phyloP scores from a whole-genome alignment of 2,888 invertebrate genomes.

The Clunio marinus region DNA sequence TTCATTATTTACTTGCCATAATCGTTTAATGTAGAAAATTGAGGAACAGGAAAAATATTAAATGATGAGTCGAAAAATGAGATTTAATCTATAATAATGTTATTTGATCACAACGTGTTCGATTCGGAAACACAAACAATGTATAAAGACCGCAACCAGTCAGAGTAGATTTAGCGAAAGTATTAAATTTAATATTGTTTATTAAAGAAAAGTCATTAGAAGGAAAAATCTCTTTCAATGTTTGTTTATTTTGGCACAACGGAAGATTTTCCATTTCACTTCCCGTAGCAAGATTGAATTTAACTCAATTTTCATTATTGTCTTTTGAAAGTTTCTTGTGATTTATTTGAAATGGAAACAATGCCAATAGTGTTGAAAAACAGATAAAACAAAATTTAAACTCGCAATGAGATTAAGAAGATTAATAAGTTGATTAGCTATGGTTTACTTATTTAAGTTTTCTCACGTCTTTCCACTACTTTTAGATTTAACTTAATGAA shows the following conservation, averaged over 20 bases:
- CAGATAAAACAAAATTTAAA: no score
- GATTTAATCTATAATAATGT: conserved; percentile 30
- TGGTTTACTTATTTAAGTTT: no score
- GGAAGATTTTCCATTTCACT: no score
- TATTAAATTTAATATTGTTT: conserved; percentile 29
- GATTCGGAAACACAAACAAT: no score
- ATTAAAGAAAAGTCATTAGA: conserved; percentile 30
- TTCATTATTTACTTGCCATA: conserved; percentile 25
- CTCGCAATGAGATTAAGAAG: no score
- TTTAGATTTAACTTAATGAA: not conserved
- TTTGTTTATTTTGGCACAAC: conserved; percentile 7
- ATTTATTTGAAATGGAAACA: no score
- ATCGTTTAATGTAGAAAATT: not conserved
- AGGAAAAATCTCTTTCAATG: not conserved
- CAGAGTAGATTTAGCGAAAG: not conserved
- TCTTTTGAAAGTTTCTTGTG: no score
- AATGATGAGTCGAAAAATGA: conserved; percentile 6
- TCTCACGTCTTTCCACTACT: not conserved
- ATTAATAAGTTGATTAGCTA: no score
- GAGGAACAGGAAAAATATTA: not conserved
- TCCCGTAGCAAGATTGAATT: no score
- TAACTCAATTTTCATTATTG: no score
- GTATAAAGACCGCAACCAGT: no score
- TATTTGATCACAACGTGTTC: conserved; percentile 18
- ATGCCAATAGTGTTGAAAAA: no score